Percentiles rank a stretch among this genome's conserved stretches.
These are phyloP conservation scores for Muntiacus reevesi DNA, from an alignment of 2,113 vertebrate species.

Conservation along the genomic window DNA sequence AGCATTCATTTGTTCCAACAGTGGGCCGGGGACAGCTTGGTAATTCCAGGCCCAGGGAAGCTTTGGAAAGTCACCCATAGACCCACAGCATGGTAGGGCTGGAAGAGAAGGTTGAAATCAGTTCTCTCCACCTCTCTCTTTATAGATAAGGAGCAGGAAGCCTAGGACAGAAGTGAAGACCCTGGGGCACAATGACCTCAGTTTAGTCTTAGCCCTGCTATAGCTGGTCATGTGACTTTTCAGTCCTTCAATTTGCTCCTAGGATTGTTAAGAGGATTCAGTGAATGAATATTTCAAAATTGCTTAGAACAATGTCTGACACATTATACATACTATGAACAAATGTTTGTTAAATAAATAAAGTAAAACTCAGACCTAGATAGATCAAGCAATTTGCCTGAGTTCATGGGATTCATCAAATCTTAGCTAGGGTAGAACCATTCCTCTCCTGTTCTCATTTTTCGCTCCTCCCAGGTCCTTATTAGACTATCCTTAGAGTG, in stretches of 20 bases:
- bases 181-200: background rate
- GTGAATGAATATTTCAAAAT: background rate
- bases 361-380: background rate
- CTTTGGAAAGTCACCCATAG: background rate
- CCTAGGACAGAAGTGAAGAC: background rate
- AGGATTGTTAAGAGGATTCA: background rate
- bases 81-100: background rate
- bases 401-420: background rate
- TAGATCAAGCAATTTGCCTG: background rate
- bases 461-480: background rate
- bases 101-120: background rate
- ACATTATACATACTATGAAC: background rate
- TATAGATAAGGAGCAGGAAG: background rate
- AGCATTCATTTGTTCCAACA: background rate
- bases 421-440: background rate
- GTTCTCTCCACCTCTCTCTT: background rate
- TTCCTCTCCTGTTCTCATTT: background rate
- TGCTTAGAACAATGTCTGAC: background rate
- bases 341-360: slow-evolving; percentile 10
- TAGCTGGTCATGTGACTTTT: background rate
- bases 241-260: background rate
- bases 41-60: background rate
- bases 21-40: background rate
- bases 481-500: background rate
- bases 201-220: background rate